Percentiles rank a stretch among this genome's conserved stretches.
These are phyloP conservation scores for Cataglyphis cursor DNA, from an alignment of 2,888 invertebrate species.

Conservation along the genomic window DNA sequence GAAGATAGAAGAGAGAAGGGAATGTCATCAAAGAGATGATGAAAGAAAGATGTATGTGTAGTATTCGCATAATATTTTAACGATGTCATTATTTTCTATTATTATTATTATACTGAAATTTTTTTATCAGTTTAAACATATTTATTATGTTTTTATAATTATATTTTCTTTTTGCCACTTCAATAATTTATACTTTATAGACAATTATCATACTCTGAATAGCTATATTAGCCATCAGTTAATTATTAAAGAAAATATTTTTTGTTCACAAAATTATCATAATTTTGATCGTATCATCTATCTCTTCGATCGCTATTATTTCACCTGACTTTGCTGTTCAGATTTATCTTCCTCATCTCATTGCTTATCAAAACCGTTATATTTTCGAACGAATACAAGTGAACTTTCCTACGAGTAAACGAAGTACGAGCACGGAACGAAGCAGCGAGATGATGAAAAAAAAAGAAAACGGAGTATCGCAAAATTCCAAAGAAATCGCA, in stretches of 20 bases:
- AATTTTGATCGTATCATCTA: constrained; percentile 10
- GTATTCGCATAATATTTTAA: neutral
- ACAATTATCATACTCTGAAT: neutral
- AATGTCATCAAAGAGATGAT: neutral
- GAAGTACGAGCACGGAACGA: constrained; percentile 21
- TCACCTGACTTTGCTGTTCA: constrained; percentile 13
- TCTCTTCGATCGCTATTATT: constrained; percentile 20
- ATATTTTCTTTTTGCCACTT: neutral
- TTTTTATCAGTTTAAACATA: neutral
- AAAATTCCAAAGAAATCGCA: constrained; percentile 24
- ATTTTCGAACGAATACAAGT: constrained; percentile 8
- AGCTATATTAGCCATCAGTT: neutral
- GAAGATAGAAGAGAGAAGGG: neutral
- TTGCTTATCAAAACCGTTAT: constrained; percentile 40
- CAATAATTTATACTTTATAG: constrained; percentile 15
- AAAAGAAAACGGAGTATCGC: neutral
- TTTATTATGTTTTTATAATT: neutral
- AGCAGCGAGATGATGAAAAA: constrained; percentile 8
- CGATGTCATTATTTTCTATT: constrained; percentile 4
- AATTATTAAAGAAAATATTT: neutral
- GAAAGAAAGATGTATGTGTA: neutral
- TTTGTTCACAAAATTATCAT: constrained; percentile 5
- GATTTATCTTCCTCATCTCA: constrained; percentile 24
- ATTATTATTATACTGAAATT: neutral
- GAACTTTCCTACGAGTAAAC: constrained; percentile 28